Percentiles rank a stretch among this genome's conserved stretches.
These are phyloP conservation scores for Gryon sp. DNA, from an alignment of 1,140 invertebrate genomes.

Conservation along the genomic window DNA sequence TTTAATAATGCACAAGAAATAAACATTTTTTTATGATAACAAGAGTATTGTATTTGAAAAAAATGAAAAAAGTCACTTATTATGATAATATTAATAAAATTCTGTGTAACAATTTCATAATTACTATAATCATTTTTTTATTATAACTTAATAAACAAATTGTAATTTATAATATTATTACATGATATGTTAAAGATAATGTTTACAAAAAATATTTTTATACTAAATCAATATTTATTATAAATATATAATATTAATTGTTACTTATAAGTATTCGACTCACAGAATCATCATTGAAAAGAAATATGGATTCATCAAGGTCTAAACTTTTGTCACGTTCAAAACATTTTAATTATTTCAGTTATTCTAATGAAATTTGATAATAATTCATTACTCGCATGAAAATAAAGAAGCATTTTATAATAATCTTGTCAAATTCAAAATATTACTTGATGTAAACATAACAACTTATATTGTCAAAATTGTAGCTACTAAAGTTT, in stretches of 20 bases:
- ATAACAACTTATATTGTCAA: neutral
- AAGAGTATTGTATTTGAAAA: no score
- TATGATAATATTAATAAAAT: no score
- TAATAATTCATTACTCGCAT: neutral
- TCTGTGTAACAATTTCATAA: no score
- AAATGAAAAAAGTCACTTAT: no score
- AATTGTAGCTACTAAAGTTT: no score
- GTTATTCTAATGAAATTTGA: neutral
- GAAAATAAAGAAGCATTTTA: neutral
- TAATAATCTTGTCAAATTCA: no score
- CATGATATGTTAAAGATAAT: neutral
- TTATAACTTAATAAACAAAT: no score
- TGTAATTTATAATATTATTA: neutral
- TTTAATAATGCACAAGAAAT: no score
- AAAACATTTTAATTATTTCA: conserved; percentile 15
- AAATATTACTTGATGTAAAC: no score
- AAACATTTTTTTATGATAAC: no score
- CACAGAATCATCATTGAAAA: conserved; percentile 3
- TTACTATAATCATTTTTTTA: no score
- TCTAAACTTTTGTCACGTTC: conserved; percentile 7
- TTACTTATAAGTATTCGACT: conserved; percentile 8
- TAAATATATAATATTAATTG: neutral
- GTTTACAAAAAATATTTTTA: no score
- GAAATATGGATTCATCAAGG: neutral
- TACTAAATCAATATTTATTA: neutral